Evolutionary conservation across 2,113 vertebrate genomes (phyloP).

Genomic region (Ibidorhyncha struthersii): DNA sequence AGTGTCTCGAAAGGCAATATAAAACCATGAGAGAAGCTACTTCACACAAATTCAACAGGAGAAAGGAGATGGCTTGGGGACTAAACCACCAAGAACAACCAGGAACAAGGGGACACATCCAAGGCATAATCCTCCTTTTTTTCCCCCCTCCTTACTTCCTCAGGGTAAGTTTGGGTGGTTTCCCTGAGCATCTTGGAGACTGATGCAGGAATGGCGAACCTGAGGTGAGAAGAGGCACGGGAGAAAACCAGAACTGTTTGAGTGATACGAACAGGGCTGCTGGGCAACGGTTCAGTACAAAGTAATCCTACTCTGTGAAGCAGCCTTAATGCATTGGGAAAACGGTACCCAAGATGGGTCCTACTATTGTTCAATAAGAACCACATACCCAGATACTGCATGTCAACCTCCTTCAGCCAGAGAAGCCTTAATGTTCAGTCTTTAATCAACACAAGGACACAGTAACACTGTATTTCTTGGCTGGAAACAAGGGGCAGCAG

Average conservation of each 20-base stretch:
- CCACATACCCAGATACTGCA: background rate
- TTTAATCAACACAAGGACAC: background rate
- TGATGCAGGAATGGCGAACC: background rate
- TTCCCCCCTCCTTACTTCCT: background rate
- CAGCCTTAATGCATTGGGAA: background rate
- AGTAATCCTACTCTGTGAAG: background rate
- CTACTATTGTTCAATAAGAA: background rate
- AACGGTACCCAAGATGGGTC: background rate
- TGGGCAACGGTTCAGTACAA: background rate
- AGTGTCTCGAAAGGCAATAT: background rate
- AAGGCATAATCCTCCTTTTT: background rate
- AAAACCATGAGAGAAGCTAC: background rate
- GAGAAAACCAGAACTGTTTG: rapidly evolving
- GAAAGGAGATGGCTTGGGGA: background rate
- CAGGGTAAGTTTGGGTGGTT: background rate
- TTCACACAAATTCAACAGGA: background rate
- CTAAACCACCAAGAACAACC: background rate
- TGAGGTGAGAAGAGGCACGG: background rate
- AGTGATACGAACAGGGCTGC: background rate
- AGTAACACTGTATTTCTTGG: background rate
- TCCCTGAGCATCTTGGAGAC: background rate
- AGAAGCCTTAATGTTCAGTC: background rate
- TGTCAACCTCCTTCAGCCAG: background rate
- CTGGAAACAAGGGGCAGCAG: background rate
- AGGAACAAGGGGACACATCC: background rate